Conservation (phyloP, 2,113 vertebrate genomes). For the Bufo bufo region DNA sequence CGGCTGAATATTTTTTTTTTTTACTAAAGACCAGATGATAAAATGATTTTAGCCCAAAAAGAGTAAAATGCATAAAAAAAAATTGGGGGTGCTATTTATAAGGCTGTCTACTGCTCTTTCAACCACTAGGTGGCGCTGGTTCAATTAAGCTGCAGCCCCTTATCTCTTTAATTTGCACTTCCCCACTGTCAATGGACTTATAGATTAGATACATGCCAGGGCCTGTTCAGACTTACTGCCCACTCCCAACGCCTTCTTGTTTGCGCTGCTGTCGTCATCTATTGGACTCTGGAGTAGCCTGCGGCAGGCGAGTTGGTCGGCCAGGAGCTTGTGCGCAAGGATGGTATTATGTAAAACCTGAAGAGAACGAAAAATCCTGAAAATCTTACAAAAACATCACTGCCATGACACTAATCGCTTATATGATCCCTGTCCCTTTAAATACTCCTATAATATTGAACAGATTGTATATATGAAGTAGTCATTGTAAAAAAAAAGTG, state of each 20-base stretch:
- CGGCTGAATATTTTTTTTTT: no score
- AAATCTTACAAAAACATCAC: neutral
- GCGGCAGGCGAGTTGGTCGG: conserved; percentile 35
- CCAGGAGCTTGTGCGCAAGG: conserved; percentile 7
- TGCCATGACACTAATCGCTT: neutral
- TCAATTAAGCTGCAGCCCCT: no score
- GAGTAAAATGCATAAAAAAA: no score
- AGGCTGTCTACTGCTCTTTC: no score
- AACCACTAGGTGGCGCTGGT: no score
- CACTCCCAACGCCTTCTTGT: neutral
- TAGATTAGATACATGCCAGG: neutral
- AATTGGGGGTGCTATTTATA: no score
- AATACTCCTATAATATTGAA: neutral
- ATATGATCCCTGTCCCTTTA: neutral
- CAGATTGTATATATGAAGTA: no score
- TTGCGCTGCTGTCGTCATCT: neutral
- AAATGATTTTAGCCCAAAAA: no score
- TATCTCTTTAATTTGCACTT: no score
- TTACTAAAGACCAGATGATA: no score
- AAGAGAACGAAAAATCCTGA: neutral
- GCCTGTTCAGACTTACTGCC: neutral
- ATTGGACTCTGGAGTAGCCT: neutral
- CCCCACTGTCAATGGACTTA: neutral
- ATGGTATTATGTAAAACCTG: conserved; percentile 60
- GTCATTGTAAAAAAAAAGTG: neutral